These are phyloP conservation scores for Sander lucioperca DNA, from an alignment of 2,113 vertebrate genomes.

Conservation along the genomic window DNA sequence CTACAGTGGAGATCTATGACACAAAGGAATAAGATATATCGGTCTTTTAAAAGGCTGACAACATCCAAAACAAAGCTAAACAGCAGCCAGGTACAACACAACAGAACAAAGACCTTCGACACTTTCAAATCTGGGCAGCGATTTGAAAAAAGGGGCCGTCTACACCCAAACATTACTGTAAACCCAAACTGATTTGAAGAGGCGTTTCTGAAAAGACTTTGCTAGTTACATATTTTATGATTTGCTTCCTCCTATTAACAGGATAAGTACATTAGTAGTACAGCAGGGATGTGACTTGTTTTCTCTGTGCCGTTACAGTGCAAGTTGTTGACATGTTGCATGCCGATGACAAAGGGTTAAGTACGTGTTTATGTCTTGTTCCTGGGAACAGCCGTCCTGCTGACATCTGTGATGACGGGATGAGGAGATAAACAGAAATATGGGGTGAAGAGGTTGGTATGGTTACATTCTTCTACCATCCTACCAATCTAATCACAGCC, in stretches of 20 bases:
- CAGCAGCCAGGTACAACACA: too few relatives aligned
- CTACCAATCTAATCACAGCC: neutral
- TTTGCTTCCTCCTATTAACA: neutral
- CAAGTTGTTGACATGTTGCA: neutral
- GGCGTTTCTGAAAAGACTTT: neutral
- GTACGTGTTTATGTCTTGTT: neutral
- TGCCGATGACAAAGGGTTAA: neutral
- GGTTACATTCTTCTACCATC: neutral
- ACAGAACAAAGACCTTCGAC: too few relatives aligned
- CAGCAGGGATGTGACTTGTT: neutral
- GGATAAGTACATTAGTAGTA: too few relatives aligned
- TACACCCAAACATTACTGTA: too few relatives aligned
- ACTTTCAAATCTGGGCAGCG: too few relatives aligned
- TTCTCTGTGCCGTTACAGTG: neutral
- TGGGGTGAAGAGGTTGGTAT: neutral
- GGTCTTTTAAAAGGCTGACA: too few relatives aligned
- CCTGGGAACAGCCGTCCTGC: neutral
- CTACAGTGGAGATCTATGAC: too few relatives aligned
- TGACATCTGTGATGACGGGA: conserved; percentile 3
- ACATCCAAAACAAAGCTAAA: too few relatives aligned
- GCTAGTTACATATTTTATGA: neutral
- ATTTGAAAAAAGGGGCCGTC: too few relatives aligned
- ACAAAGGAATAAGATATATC: too few relatives aligned
- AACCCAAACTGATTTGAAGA: neutral
- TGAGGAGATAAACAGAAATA: neutral